Conservation (phyloP, 2,888 invertebrate species). For the Agonopterix arenella region DNA sequence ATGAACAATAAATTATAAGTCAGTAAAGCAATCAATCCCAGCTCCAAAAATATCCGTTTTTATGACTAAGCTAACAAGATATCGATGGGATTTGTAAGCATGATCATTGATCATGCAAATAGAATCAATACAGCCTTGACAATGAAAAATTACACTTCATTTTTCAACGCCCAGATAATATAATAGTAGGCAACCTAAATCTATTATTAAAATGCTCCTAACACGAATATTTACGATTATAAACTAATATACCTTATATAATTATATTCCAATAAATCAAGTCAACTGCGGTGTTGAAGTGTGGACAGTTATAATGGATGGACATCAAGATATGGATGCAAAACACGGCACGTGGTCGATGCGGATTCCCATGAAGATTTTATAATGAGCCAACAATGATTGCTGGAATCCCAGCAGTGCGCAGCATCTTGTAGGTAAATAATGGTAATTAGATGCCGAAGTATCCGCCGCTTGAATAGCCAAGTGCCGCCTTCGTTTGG, state of each 20-base stretch:
- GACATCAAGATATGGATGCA: background rate
- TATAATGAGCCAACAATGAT: slow-evolving; percentile 9
- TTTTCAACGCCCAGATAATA: too few relatives aligned
- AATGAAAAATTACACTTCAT: too few relatives aligned
- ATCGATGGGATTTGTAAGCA: too few relatives aligned
- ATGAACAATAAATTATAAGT: too few relatives aligned
- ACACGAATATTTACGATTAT: background rate
- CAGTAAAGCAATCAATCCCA: too few relatives aligned
- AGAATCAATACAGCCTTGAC: too few relatives aligned
- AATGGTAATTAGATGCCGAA: slow-evolving; percentile 56
- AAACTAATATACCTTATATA: background rate
- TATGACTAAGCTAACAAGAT: too few relatives aligned
- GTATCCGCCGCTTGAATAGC: slow-evolving; percentile 45
- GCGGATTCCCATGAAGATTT: slow-evolving; percentile 4
- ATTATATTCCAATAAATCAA: background rate
- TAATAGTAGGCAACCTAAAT: too few relatives aligned
- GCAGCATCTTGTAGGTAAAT: slow-evolving; percentile 45
- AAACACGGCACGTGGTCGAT: background rate
- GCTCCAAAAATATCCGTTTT: too few relatives aligned
- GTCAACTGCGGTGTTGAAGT: background rate
- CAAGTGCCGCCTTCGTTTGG: slow-evolving; percentile 22
- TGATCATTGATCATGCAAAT: too few relatives aligned
- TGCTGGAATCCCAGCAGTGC: slow-evolving; percentile 13
- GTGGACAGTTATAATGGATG: background rate
- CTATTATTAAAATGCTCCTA: too few relatives aligned